phyloP scores from a whole-genome alignment of 2,797 vertebrate genomes.

The Halcyon leucocephala region DNA sequence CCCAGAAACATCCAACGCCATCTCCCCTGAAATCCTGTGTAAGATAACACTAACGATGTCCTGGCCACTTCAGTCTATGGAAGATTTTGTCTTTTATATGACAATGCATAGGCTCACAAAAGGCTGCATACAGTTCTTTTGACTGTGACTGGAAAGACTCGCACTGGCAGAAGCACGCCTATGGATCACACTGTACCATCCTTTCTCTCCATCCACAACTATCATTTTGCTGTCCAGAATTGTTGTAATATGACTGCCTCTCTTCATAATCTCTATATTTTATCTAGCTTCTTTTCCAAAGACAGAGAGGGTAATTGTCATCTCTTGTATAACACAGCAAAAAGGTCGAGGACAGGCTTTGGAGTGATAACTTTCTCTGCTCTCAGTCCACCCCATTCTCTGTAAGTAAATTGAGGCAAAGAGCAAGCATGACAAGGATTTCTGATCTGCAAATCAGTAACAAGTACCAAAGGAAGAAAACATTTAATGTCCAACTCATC shows the following conservation, averaged over 20 bases:
- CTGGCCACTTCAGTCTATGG: not conserved
- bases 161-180: not conserved
- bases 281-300: constrained; percentile 25
- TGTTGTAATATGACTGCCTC: constrained; percentile 32
- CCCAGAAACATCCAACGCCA: not conserved
- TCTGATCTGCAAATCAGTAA: not conserved
- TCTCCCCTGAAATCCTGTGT: not conserved
- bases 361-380: not conserved
- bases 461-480: not conserved
- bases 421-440: rapidly evolving
- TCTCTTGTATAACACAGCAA: not conserved
- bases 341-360: not conserved
- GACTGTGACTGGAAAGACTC: constrained; percentile 9
- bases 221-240: constrained; percentile 8
- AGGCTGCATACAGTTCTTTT: not conserved
- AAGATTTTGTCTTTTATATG: not conserved
- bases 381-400: not conserved
- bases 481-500: not conserved
- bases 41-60: not conserved
- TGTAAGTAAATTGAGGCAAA: not conserved
- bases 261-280: constrained; percentile 36
- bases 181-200: constrained; percentile 6
- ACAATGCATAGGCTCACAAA: not conserved
- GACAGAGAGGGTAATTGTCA: not conserved
- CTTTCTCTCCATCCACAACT: not conserved